Evolutionary conservation across 2,113 vertebrate species (phyloP).

Genomic region (Zeus faber): DNA sequence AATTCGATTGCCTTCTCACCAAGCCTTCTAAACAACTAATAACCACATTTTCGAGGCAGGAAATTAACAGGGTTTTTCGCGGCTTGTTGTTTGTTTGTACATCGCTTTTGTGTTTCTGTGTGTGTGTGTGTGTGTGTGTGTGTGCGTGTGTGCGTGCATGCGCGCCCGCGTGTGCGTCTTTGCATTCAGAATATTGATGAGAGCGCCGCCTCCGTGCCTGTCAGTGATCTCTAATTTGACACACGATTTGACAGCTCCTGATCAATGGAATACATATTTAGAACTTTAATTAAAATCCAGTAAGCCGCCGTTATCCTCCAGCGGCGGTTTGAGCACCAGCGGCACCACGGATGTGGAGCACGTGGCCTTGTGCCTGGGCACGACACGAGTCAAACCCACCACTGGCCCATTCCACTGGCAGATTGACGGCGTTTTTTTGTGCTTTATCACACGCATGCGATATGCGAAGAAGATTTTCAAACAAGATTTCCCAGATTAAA

Average conservation of each 20-base stretch:
- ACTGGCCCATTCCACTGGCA: no score
- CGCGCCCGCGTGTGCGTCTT: conserved; percentile 1
- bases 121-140: conserved; percentile 15
- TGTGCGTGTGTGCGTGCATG: conserved; percentile 10
- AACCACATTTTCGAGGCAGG: conserved; percentile 46
- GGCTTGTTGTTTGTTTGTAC: neutral
- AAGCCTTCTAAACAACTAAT: conserved; percentile 58
- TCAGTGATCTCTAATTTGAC: conserved; percentile 40
- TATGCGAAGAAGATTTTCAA: no score
- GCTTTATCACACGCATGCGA: no score
- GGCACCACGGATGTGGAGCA: no score
- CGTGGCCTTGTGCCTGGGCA: no score
- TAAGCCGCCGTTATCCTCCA: no score
- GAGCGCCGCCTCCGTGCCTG: conserved; percentile 8
- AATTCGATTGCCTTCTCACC: conserved; percentile 49
- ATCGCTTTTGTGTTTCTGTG: neutral
- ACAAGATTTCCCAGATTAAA: no score
- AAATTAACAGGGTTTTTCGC: conserved; percentile 14
- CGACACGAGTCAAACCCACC: no score
- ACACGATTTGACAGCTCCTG: conserved; percentile 31
- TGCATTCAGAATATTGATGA: neutral
- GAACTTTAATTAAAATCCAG: conserved; percentile 50
- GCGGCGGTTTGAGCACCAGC: no score
- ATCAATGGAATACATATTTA: conserved; percentile 32
- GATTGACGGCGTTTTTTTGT: no score